Percentiles rank a stretch among this genome's conserved stretches.
These are phyloP conservation scores for Eospalax fontanierii DNA, from an alignment of 2,797 vertebrate genomes.

Conservation along the genomic window DNA sequence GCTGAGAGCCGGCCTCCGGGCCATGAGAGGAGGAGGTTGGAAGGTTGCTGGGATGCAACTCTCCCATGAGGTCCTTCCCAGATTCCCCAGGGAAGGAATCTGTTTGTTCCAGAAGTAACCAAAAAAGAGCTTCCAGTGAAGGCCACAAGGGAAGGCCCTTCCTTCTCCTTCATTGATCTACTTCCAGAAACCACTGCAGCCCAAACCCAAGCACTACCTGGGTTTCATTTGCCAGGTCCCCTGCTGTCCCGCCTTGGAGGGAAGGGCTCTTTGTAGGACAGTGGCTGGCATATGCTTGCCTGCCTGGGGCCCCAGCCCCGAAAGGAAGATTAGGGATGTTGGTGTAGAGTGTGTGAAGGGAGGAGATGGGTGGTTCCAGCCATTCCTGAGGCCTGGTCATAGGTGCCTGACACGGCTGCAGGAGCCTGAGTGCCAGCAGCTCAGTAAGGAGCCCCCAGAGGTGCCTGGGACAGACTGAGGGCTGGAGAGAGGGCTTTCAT, in stretches of 20 bases:
- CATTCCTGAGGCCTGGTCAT: constrained; percentile 24
- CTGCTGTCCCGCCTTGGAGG: not conserved
- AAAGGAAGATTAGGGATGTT: not conserved
- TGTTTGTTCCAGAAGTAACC: not conserved
- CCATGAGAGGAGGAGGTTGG: not conserved
- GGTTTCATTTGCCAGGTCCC: not conserved
- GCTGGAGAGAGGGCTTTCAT: constrained; percentile 26
- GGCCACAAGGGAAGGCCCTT: not conserved
- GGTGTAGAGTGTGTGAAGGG: not conserved
- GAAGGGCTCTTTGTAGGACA: not conserved
- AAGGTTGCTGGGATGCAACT: not conserved
- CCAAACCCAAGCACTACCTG: not conserved
- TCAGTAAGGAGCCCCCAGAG: not conserved
- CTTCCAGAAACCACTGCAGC: not conserved
- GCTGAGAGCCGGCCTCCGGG: not conserved
- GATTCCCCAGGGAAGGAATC: not conserved
- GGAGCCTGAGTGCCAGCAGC: constrained; percentile 67
- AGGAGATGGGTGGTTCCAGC: not conserved
- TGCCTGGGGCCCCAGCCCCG: not conserved
- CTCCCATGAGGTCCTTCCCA: not conserved
- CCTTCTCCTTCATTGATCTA: not conserved
- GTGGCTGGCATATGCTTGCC: not conserved
- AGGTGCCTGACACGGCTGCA: not conserved
- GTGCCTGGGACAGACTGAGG: not conserved
- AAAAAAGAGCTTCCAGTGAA: not conserved